These are phyloP conservation scores for Mellivora capensis DNA, from an alignment of 2,113 vertebrate species.

Conservation along the genomic window DNA sequence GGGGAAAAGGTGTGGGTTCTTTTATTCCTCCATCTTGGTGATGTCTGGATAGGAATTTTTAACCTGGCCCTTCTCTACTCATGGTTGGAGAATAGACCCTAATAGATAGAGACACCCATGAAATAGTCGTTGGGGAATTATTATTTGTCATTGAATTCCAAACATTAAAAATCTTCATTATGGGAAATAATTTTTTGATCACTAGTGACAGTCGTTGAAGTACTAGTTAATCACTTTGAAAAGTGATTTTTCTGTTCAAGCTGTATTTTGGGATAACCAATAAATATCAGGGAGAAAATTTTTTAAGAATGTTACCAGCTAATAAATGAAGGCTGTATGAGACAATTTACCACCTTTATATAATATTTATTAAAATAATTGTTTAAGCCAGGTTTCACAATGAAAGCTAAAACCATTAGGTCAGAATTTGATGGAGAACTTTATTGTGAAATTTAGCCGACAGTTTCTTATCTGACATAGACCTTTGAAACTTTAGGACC, in stretches of 20 bases:
- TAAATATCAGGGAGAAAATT: not conserved
- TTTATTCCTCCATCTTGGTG: not conserved
- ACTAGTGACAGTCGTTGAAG: not conserved
- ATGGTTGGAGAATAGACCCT: not conserved
- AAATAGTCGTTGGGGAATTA: not conserved
- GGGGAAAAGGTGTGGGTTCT: not conserved
- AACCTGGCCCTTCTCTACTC: not conserved
- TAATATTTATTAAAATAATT: not conserved
- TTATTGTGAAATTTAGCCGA: not conserved
- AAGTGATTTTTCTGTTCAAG: not conserved
- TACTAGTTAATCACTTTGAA: not conserved
- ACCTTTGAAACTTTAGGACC: not conserved
- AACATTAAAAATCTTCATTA: not conserved
- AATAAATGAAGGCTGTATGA: not conserved
- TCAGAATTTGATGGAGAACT: not conserved
- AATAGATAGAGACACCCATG: not conserved
- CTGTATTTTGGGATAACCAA: not conserved
- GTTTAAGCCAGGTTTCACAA: not conserved
- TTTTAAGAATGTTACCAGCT: not conserved
- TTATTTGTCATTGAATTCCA: not conserved
- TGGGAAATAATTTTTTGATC: not conserved
- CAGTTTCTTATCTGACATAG: not conserved
- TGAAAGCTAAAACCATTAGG: not conserved
- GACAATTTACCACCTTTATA: not conserved
- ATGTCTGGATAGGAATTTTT: not conserved